Evolutionary conservation across 2,888 invertebrate genomes (phyloP), one percentile per base, ranked within the genome.

Genomic region (Tetropium fuscum): DNA sequence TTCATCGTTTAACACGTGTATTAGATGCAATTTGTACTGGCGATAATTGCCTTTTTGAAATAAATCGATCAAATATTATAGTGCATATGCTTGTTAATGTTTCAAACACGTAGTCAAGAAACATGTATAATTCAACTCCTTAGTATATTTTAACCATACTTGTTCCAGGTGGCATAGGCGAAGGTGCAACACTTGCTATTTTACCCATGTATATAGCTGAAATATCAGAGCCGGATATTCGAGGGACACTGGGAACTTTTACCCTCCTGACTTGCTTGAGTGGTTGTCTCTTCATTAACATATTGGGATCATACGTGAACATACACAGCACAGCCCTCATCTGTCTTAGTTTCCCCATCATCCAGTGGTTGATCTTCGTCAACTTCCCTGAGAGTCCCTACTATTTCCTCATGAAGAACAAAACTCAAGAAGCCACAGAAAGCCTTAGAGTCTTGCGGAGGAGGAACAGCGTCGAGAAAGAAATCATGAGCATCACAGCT

Each of bases 321-420:
- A 65, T 72, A 15, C 54, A 63, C 22, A 66, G 58, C 1, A 57
- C 68, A 0, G 66, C 70, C 5, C 38, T 70, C n/a, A 54, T 70
- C 19, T 64, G 57, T 19, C 6, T 62, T 0, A 32, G 53, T 2
- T 54, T 70, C 18, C 73, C 78, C 0, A 11, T 78, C 0, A 10
- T 75, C 0, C 72, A 71, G 36, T 48, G 75, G 3, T 10, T 69
- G 7, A 40, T 68, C 1, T 73, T 77, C 45, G 38, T 27, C 2
- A 64, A 68, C 16, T 73, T 78, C 73, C 78, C 80, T 0, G 80
- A 80, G 66, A 74, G 74, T 1, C 80, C 80, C 0, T 79, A 79
- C 56, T 76, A 72, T 55, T 63, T 71, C 3, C 34, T 79, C 1
- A 76, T 77, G 73, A 73, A 73, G 55, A 63, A 68, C 1, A 61